Conservation (phyloP, 92 coral and sea anemone species). For the Paragorgia papillata region DNA sequence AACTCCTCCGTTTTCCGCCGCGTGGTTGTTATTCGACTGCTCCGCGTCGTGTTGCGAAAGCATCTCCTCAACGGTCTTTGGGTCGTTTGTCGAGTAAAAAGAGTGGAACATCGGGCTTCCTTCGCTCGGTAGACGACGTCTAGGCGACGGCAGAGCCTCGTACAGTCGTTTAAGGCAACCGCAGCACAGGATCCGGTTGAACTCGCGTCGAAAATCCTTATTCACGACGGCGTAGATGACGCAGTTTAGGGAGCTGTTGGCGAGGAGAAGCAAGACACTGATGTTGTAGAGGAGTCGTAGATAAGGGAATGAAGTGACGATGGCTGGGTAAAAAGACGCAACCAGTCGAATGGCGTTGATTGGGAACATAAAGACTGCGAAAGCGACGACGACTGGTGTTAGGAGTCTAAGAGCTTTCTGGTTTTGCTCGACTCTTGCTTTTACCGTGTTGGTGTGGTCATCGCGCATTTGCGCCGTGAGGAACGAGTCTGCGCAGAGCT, state of each 20-base stretch:
- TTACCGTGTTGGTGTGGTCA: conserved; percentile 53
- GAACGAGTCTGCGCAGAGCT: conserved; percentile 62
- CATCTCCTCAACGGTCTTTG: conserved; percentile 25
- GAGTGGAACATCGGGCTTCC: conserved; percentile 20
- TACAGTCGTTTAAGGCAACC: conserved; percentile 30
- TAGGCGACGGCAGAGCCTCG: conserved; percentile 3
- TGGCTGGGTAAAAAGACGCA: conserved; percentile 30
- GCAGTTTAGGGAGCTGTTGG: conserved; percentile 78
- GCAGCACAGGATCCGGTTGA: conserved; percentile 57
- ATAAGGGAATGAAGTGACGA: conserved; percentile 21
- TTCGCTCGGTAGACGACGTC: background rate
- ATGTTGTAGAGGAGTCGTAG: conserved; percentile 47
- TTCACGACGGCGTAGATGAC: conserved; percentile 78
- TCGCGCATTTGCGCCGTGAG: conserved; percentile 51
- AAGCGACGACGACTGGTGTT: conserved; percentile 82
- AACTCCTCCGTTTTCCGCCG: background rate
- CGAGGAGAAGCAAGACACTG: conserved; percentile 51
- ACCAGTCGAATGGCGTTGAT: conserved; percentile 41
- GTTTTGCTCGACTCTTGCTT: conserved; percentile 70
- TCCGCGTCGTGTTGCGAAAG: conserved; percentile 17
- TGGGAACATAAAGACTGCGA: conserved; percentile 77
- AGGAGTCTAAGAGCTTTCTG: conserved; percentile 76
- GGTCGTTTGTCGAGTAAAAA: conserved; percentile 36
- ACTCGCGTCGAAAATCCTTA: conserved; percentile 88
- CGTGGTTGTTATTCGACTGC: background rate